Base-by-base conservation (phyloP, 1,140 invertebrate genomes). In the Atta cephalotes region DNA sequence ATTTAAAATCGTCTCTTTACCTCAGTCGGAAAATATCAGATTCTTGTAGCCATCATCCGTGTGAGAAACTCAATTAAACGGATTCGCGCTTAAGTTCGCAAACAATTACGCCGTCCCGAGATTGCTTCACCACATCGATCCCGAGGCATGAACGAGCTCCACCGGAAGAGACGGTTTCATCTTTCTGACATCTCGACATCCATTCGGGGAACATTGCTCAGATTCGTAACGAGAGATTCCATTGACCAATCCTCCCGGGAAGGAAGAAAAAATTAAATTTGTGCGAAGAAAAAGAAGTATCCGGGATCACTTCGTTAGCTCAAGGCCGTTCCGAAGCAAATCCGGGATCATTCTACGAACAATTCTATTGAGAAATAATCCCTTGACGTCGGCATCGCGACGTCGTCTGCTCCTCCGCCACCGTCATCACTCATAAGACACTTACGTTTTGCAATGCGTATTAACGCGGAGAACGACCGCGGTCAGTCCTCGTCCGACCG, bases 401-500 rank as follows among this genome's bases (percentile, higher is more conserved):
- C 25, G 28, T 14, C 21, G 74, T 18, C 14, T 45, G 39, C 25
- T 60, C 9, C 21, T 77, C 21, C 14, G 4, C 35, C 14, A 1
- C 2, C 14, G 51, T 12, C 14, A 9, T 31, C 7, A 9, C 5
- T 16, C 63, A 16, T 18, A 31, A 6, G 14, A 21, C 39, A 79
- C 89, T 90, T 90, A 90, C 89, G 74, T 89, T 68, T 84, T 28
- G 35, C 72, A 31, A 58, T 79, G 28, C 82, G 58, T 28, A 16
- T 80, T 56, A 39, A 68, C 82, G 74, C 31, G 74, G 51, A 49
- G 49, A 49, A 58, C 49, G 16, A 9, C n/a, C 82, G 82, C 60
- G 35, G 21, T 49, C 35, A n/a, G 62, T 87, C 71, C 71, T 45
- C 76, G 51, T 21, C 51, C 63, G 45, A 51, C n/a, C 66, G 74